phyloP scores from a whole-genome alignment of 2,888 invertebrate species.

The Lasioglossum morio region DNA sequence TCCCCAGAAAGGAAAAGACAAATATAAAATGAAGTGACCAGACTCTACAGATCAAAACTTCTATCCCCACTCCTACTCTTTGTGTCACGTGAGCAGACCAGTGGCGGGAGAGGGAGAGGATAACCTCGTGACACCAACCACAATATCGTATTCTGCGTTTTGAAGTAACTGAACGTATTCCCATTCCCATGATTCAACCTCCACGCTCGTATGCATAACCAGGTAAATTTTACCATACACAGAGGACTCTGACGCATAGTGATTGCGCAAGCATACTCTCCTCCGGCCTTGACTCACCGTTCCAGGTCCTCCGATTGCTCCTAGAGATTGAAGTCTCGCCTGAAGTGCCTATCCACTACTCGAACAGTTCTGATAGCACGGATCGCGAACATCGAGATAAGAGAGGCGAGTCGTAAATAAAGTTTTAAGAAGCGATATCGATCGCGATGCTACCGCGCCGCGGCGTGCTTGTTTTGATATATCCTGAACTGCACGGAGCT shows the following conservation, averaged over 20 bases:
- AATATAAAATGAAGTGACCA: too few relatives aligned
- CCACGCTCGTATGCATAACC: background rate
- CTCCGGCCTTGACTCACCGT: background rate
- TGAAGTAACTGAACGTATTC: too few relatives aligned
- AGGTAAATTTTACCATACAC: background rate
- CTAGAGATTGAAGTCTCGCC: background rate
- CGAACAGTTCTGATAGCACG: background rate
- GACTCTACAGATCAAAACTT: too few relatives aligned
- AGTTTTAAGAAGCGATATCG: background rate
- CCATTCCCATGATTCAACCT: background rate
- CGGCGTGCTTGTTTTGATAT: background rate
- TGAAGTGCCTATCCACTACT: background rate
- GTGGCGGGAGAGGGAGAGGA: too few relatives aligned
- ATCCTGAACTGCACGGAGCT: background rate
- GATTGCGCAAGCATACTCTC: background rate
- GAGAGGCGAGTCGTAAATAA: background rate
- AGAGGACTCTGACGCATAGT: background rate
- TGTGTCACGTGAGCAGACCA: too few relatives aligned
- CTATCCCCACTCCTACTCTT: too few relatives aligned
- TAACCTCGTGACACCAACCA: too few relatives aligned
- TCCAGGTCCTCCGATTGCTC: background rate
- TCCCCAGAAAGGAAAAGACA: too few relatives aligned
- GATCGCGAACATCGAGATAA: background rate
- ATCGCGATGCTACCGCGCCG: background rate
- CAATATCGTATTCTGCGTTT: too few relatives aligned